phyloP scores from a whole-genome alignment of 2,113 vertebrate genomes.

The Peromyscus maniculatus region DNA sequence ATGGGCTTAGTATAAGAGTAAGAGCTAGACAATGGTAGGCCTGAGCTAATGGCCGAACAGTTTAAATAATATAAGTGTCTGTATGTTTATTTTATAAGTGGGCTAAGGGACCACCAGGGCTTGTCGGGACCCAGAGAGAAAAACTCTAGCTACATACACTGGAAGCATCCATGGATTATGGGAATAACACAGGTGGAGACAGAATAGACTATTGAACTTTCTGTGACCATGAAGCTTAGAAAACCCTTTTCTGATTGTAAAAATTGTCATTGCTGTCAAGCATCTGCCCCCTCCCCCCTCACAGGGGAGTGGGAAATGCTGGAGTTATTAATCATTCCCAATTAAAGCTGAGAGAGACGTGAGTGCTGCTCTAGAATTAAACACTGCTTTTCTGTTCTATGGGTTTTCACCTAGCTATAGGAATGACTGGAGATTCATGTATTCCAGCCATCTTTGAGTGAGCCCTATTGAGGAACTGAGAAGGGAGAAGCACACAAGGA shows the following conservation, averaged over 20 bases:
- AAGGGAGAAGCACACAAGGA: not conserved
- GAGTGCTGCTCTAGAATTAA: rapidly evolving
- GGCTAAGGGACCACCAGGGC: no score
- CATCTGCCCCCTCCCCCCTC: not conserved
- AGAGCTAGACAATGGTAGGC: no score
- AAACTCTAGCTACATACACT: no score
- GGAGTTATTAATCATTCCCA: not conserved
- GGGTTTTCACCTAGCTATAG: not conserved
- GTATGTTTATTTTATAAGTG: no score
- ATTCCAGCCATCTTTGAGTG: not conserved
- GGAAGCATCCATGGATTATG: rapidly evolving
- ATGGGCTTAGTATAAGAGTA: no score
- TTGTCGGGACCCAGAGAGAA: no score
- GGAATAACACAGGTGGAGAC: not conserved
- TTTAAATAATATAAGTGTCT: no score
- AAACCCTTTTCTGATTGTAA: not conserved
- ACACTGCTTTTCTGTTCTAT: no score
- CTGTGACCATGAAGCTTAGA: no score
- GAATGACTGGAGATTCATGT: not conserved
- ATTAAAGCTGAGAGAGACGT: not conserved
- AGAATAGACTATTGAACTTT: not conserved
- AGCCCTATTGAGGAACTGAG: not conserved
- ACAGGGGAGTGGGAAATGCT: not conserved
- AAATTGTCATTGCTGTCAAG: not conserved
- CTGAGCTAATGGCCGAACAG: no score